Conservation (phyloP, 2,888 invertebrate genomes). For the Tribolium freemani region DNA sequence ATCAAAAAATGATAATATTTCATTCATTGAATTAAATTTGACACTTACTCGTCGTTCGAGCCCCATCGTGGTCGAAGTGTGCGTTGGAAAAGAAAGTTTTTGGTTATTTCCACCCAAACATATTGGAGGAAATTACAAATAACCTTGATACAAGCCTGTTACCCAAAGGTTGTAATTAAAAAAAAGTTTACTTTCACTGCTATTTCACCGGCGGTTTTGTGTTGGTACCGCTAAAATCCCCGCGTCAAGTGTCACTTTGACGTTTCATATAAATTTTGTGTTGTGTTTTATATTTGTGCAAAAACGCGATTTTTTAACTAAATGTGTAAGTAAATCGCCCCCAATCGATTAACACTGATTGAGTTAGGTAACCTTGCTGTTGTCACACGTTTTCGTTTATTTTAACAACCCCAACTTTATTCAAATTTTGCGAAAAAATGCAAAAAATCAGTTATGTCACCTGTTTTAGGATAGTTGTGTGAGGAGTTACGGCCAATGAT, state of each 20-base stretch:
- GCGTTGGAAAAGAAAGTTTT: not conserved
- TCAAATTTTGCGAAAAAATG: too few species aligned
- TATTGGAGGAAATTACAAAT: conserved; percentile 2
- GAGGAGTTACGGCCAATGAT: conserved; percentile 59
- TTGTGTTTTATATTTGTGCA: not conserved
- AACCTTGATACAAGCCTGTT: conserved; percentile 7
- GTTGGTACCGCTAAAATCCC: not conserved
- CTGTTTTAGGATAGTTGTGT: not conserved
- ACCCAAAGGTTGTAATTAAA: not conserved
- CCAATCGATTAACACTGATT: too few species aligned
- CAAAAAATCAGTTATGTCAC: not conserved
- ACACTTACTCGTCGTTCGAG: conserved; percentile 1
- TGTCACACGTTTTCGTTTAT: too few species aligned
- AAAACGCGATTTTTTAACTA: not conserved
- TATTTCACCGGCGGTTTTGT: not conserved
- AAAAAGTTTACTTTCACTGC: conserved; percentile 3
- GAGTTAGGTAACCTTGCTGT: too few species aligned
- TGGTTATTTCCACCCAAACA: not conserved
- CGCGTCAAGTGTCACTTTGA: conserved; percentile 1
- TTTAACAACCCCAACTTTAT: too few species aligned
- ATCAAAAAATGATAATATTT: not conserved
- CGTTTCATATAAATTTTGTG: not conserved
- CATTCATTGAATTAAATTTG: too few species aligned
- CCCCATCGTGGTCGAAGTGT: conserved; percentile 6
- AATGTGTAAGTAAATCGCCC: conserved; percentile 10